phyloP scores from a whole-genome alignment of 2,113 vertebrate genomes.

The Ginglymostoma cirratum region DNA sequence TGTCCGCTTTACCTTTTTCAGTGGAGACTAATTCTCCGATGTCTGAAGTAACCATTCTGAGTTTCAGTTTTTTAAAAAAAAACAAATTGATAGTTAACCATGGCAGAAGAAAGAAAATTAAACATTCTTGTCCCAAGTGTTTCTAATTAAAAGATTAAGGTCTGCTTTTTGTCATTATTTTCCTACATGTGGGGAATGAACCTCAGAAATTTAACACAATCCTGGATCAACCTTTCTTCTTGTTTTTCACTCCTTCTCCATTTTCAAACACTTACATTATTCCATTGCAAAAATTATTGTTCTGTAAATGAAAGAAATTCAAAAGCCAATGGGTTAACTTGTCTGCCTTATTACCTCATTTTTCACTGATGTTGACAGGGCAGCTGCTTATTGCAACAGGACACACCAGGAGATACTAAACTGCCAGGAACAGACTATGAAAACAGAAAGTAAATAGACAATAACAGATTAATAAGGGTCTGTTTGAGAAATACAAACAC shows the following conservation, averaged over 20 bases:
- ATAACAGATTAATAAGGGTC: constrained; percentile 53
- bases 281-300: constrained; percentile 35
- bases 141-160: constrained; percentile 33
- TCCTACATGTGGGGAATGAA: neutral
- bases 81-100: neutral
- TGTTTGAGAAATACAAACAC: constrained; percentile 48
- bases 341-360: constrained; percentile 54
- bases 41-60: neutral
- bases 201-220: neutral
- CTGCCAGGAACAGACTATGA: constrained; percentile 49
- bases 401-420: constrained; percentile 57
- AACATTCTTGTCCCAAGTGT: constrained; percentile 27
- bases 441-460: constrained; percentile 43
- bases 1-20: constrained; percentile 39
- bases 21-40: neutral
- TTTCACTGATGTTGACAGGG: constrained; percentile 51
- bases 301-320: constrained; percentile 30
- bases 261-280: constrained; percentile 16
- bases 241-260: neutral
- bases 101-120: neutral
- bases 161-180: constrained; percentile 22
- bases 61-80: neutral
- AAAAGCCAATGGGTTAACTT: constrained; percentile 40
- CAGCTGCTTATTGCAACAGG: constrained; percentile 66
- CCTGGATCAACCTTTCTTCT: neutral